Evolutionary conservation across 2,113 vertebrate genomes (phyloP).

Genomic region (Tragelaphus scriptus): DNA sequence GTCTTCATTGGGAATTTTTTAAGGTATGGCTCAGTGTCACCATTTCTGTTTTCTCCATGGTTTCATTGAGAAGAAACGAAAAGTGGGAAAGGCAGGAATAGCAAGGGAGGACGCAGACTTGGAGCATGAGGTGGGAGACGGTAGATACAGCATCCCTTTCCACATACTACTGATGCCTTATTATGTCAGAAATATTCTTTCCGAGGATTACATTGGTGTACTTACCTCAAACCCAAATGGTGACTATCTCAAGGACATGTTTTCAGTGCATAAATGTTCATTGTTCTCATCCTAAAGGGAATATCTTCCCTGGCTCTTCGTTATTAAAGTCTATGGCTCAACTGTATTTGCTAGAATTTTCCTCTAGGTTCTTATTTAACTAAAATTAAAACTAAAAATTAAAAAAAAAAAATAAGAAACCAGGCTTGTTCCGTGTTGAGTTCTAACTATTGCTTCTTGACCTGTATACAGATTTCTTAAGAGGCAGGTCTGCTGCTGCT

Average conservation of each 20-base stretch:
- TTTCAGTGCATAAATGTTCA: background rate
- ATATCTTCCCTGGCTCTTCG: background rate
- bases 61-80: conserved; percentile 40
- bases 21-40: background rate
- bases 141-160: background rate
- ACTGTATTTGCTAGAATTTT: background rate
- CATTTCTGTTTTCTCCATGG: background rate
- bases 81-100: background rate
- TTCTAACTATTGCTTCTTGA: background rate
- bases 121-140: background rate
- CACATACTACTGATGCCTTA: background rate
- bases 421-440: background rate
- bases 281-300: background rate
- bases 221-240: background rate
- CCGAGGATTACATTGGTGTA: background rate
- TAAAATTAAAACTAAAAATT: conserved; percentile 37
- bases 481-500: background rate
- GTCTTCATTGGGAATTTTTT: no score
- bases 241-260: background rate
- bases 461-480: background rate
- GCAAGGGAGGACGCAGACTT: background rate
- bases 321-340: background rate
- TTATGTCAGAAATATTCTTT: background rate
- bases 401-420: no score
- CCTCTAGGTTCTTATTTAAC: background rate